Conservation (phyloP, 2,797 vertebrate species). For the Anabas testudineus region DNA sequence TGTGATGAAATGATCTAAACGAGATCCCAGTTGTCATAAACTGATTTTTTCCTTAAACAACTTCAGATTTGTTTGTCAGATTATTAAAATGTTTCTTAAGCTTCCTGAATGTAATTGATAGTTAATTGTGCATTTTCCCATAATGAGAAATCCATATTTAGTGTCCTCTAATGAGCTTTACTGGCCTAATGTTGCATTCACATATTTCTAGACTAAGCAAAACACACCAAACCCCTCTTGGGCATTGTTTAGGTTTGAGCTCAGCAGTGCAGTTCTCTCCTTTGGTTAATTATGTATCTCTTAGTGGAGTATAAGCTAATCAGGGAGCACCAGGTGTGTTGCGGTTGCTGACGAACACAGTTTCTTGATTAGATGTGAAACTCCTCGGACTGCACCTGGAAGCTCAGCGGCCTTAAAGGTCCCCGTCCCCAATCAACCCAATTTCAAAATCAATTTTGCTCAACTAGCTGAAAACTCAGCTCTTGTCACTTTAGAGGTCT, state of each 20-base stretch:
- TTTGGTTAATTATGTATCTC: slow-evolving; percentile 67
- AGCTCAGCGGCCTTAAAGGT: slow-evolving; percentile 47
- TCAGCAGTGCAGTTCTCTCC: slow-evolving; percentile 45
- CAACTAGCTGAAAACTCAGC: slow-evolving; percentile 40
- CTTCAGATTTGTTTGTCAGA: too few relatives aligned
- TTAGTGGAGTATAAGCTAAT: slow-evolving; percentile 54
- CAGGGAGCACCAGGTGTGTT: slow-evolving; percentile 67
- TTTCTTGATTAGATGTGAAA: slow-evolving; percentile 58
- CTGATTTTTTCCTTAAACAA: too few relatives aligned
- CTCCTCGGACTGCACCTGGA: slow-evolving; percentile 50
- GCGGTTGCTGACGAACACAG: slow-evolving; percentile 65
- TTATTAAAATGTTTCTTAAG: neutral
- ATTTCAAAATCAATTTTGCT: slow-evolving; percentile 50
- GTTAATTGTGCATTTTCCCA: slow-evolving; percentile 25
- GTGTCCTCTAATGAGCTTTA: slow-evolving; percentile 50
- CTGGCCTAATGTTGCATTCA: slow-evolving; percentile 44
- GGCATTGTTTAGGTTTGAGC: slow-evolving; percentile 56
- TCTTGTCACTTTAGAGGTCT: slow-evolving; percentile 17
- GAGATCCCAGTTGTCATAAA: too few relatives aligned
- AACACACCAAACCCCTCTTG: slow-evolving; percentile 36
- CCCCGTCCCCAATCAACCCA: slow-evolving; percentile 38
- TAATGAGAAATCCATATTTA: slow-evolving; percentile 56
- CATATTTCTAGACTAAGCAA: slow-evolving; percentile 52
- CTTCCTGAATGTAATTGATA: slow-evolving; percentile 13
- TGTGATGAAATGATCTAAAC: neutral